Percentiles rank a stretch among this genome's conserved stretches.
Conservation (phyloP, 2,113 vertebrate genomes). For the Boleophthalmus pectinirostris region DNA sequence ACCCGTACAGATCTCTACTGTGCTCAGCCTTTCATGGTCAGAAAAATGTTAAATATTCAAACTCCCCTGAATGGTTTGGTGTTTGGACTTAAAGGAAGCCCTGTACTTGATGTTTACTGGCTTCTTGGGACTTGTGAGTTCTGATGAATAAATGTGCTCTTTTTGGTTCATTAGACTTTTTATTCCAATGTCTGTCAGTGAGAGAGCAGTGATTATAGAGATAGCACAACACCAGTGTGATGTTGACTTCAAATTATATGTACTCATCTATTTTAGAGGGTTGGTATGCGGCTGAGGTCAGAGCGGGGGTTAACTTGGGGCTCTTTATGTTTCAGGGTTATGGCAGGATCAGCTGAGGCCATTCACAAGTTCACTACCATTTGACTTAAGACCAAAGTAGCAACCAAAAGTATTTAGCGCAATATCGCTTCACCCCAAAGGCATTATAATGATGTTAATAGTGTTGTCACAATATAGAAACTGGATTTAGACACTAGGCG, state of each 20-base stretch:
- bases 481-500: too few species aligned
- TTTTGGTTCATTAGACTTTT: constrained; percentile 11
- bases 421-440: background rate
- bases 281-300: constrained; percentile 61
- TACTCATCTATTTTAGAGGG: constrained; percentile 67
- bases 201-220: constrained; percentile 37
- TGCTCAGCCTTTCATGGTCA: constrained; percentile 44
- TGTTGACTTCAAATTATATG: constrained; percentile 60
- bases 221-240: background rate
- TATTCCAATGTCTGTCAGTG: constrained; percentile 9
- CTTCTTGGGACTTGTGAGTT: constrained; percentile 24
- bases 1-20: constrained; percentile 49
- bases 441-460: background rate
- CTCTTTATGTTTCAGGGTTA: background rate
- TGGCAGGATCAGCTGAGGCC: constrained; percentile 35
- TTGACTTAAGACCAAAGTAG: background rate
- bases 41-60: background rate
- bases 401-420: background rate
- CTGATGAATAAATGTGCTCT: constrained; percentile 50
- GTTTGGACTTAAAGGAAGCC: constrained; percentile 65
- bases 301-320: constrained; percentile 8
- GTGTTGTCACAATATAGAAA: background rate
- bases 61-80: background rate
- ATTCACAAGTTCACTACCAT: constrained; percentile 16
- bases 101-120: constrained; percentile 69